Evolutionary conservation across 2,888 invertebrate genomes (phyloP).

Genomic region (Hetaerina titia): DNA sequence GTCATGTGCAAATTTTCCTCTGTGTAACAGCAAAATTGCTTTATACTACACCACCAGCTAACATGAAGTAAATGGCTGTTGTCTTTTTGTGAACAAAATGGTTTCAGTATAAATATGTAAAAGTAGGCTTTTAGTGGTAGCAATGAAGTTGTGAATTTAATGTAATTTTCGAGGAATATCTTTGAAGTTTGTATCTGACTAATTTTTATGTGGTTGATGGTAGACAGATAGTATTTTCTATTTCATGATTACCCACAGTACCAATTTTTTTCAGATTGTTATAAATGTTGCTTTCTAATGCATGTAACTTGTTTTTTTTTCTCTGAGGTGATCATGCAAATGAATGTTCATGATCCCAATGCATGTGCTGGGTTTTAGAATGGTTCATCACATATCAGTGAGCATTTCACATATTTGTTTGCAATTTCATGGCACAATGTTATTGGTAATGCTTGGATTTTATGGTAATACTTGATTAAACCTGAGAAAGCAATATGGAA

Average conservation of each 20-base stretch:
- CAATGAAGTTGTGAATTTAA: neutral
- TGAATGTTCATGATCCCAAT: neutral
- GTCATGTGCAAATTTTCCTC: neutral
- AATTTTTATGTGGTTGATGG: constrained; percentile 31
- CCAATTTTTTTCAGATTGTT: neutral
- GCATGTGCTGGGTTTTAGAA: neutral
- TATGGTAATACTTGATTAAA: neutral
- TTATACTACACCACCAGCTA: constrained; percentile 61
- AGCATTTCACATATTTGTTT: neutral
- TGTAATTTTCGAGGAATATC: neutral
- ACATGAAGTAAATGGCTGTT: constrained; percentile 64
- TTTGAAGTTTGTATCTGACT: neutral
- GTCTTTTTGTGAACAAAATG: constrained; percentile 27
- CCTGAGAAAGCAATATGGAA: neutral
- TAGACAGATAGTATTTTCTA: constrained; percentile 2
- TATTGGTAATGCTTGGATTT: neutral
- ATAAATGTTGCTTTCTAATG: neutral
- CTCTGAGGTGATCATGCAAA: neutral
- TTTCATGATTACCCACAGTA: neutral
- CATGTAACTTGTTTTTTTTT: neutral
- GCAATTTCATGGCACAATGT: neutral
- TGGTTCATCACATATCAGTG: neutral
- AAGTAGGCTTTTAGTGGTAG: constrained; percentile 19
- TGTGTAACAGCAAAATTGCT: constrained; percentile 41
- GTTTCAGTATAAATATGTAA: neutral